Evolutionary conservation across 2,797 vertebrate species (phyloP).

Genomic region (Cyprinella venusta): DNA sequence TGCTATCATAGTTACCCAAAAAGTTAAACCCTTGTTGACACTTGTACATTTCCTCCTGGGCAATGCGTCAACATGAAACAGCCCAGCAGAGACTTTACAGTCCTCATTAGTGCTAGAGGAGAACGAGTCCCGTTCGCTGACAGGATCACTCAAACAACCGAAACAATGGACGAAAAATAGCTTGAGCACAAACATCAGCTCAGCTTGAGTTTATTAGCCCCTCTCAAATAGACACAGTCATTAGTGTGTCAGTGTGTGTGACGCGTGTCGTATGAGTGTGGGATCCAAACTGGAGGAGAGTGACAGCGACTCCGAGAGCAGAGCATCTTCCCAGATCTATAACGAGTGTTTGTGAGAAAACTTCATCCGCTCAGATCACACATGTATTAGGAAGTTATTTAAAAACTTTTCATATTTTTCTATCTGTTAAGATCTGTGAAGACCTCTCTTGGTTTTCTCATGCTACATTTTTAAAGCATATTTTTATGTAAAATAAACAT

Average conservation of each 20-base stretch:
- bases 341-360: background rate
- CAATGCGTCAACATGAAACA: conserved; percentile 4
- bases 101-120: conserved; percentile 26
- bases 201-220: conserved; percentile 44
- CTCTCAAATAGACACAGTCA: conserved; percentile 25
- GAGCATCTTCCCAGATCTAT: background rate
- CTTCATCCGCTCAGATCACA: background rate
- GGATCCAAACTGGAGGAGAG: conserved; percentile 46
- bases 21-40: background rate
- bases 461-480: background rate
- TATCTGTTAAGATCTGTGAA: background rate
- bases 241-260: conserved; percentile 5
- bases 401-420: background rate
- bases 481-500: no score
- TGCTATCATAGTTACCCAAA: background rate
- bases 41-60: background rate
- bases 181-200: conserved; percentile 1
- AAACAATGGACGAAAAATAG: conserved; percentile 13
- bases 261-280: conserved; percentile 6
- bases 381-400: background rate
- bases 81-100: background rate
- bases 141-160: background rate
- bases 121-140: background rate
- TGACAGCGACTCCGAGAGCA: conserved; percentile 56
- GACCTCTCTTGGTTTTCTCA: background rate